Conservation (phyloP, 2,113 vertebrate genomes). For the Sphyrna mokarran region DNA sequence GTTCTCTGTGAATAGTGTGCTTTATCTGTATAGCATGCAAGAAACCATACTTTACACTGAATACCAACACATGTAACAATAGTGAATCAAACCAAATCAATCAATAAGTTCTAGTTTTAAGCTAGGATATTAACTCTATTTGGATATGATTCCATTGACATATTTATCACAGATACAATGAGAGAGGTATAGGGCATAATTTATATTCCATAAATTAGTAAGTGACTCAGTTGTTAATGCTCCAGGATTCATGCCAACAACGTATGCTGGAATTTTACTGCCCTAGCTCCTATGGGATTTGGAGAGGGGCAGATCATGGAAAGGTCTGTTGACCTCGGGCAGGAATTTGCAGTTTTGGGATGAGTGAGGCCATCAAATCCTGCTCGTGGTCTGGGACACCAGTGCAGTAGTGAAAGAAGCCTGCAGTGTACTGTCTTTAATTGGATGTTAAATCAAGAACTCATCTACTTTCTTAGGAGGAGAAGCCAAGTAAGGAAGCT, state of each 20-base stretch:
- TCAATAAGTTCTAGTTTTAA: conserved; percentile 8
- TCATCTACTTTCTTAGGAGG: not conserved
- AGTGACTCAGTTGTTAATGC: not conserved
- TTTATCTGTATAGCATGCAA: too few relatives aligned
- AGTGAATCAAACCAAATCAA: too few relatives aligned
- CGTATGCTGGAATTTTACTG: not conserved
- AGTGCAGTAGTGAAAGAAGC: not conserved
- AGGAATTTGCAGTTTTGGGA: too few relatives aligned
- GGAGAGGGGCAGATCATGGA: too few relatives aligned
- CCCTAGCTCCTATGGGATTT: too few relatives aligned
- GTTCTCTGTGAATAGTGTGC: too few relatives aligned
- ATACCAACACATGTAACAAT: too few relatives aligned
- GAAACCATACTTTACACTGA: too few relatives aligned
- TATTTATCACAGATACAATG: not conserved
- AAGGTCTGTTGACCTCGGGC: too few relatives aligned
- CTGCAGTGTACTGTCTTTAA: not conserved
- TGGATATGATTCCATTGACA: not conserved
- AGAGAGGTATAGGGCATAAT: not conserved
- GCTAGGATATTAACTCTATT: not conserved
- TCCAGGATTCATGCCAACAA: not conserved
- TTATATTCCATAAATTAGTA: not conserved
- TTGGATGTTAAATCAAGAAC: not conserved
- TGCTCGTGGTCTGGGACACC: not conserved
- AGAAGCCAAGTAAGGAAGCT: not conserved
- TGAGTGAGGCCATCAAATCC: too few relatives aligned